Conservation (phyloP, 1,140 invertebrate genomes). For the Anadara kagoshimensis region DNA sequence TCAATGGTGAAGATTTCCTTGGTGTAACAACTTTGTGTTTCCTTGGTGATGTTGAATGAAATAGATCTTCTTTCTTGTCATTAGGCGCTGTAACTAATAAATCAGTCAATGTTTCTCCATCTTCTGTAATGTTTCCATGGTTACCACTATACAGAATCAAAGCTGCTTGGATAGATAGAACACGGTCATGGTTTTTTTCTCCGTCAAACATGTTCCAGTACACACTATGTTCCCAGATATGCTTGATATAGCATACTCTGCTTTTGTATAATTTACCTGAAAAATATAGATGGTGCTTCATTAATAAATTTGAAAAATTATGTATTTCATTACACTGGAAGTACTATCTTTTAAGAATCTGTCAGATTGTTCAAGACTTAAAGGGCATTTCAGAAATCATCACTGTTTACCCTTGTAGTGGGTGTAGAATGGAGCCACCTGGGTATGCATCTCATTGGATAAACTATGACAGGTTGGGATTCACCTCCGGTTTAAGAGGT, state of each 20-base stretch:
- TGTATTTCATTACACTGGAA: background rate
- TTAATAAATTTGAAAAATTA: background rate
- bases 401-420: background rate
- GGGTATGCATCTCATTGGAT: no score
- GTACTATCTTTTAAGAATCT: background rate
- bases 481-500: no score
- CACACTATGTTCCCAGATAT: conserved; percentile 69
- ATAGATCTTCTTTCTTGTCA: conserved; percentile 33
- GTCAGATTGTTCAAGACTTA: background rate
- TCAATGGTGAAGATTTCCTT: conserved; percentile 40
- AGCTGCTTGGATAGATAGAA: conserved; percentile 69
- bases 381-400: background rate
- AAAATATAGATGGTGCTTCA: conserved; percentile 43
- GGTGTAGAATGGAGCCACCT: no score
- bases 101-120: conserved; percentile 27
- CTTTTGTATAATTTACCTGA: conserved; percentile 71
- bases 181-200: conserved; percentile 66
- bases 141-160: conserved; percentile 61
- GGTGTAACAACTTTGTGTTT: conserved; percentile 17
- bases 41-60: background rate
- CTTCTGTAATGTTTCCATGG: conserved; percentile 33
- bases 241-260: conserved; percentile 69
- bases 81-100: conserved; percentile 43
- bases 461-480: no score
- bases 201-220: conserved; percentile 70